Conservation (phyloP, 2,888 invertebrate genomes). For the Pandemis corylana region DNA sequence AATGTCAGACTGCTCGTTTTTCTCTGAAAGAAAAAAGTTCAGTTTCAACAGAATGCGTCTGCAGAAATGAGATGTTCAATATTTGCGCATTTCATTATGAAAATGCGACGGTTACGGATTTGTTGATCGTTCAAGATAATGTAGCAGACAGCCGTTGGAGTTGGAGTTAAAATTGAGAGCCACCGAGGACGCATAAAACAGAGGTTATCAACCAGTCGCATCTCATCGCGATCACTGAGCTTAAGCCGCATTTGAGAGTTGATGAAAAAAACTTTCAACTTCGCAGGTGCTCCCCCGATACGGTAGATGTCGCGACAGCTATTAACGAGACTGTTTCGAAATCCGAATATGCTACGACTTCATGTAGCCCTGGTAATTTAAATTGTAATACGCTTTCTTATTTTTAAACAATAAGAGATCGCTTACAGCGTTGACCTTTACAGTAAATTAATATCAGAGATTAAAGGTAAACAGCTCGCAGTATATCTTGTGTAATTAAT, state of each 20-base stretch:
- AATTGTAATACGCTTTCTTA: slow-evolving; percentile 33
- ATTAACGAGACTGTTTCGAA: slow-evolving; percentile 54
- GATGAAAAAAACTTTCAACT: slow-evolving; percentile 60
- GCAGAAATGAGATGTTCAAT: slow-evolving; percentile 27
- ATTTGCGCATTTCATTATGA: slow-evolving; percentile 37
- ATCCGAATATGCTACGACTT: slow-evolving; percentile 55
- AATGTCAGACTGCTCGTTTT: slow-evolving; percentile 44
- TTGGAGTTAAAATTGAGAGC: slow-evolving; percentile 24
- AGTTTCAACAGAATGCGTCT: slow-evolving; percentile 14
- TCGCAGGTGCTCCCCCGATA: slow-evolving; percentile 63
- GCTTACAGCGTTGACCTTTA: slow-evolving; percentile 41
- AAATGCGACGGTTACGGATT: slow-evolving; percentile 33
- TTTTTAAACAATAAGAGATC: slow-evolving; percentile 37
- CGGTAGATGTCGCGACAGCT: slow-evolving; percentile 63
- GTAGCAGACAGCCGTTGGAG: slow-evolving; percentile 34
- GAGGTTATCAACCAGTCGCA: slow-evolving; percentile 52
- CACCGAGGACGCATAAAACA: slow-evolving; percentile 49
- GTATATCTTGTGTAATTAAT: slow-evolving; percentile 40
- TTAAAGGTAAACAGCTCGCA: slow-evolving; percentile 37
- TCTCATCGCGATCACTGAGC: slow-evolving; percentile 42
- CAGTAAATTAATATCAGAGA: slow-evolving; percentile 33
- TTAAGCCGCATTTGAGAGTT: slow-evolving; percentile 46
- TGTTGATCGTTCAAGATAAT: slow-evolving; percentile 43
- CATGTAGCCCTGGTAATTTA: slow-evolving; percentile 51
- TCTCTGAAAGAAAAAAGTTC: neutral